Conservation (phyloP, 2,888 invertebrate genomes). For the Drosophila ustulata region DNA sequence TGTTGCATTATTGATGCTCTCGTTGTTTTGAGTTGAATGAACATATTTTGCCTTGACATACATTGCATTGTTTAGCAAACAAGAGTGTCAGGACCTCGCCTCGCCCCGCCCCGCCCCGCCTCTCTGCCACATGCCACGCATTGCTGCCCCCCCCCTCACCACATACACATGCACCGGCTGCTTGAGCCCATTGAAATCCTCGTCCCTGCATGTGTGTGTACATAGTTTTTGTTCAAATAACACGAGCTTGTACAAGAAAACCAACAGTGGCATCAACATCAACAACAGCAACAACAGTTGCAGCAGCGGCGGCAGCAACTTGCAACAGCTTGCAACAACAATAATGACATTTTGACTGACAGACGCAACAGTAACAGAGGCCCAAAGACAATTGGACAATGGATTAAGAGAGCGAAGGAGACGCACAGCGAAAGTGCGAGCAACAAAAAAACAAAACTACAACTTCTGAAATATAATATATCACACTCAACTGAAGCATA, state of each 20-base stretch:
- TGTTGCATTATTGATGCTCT: constrained; percentile 73
- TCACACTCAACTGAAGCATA: not conserved
- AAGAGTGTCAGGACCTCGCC: constrained; percentile 69
- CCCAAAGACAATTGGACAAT: constrained; percentile 65
- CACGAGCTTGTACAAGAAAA: constrained; percentile 74
- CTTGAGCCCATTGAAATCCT: constrained; percentile 52
- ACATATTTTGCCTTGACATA: constrained; percentile 79
- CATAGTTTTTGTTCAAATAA: constrained; percentile 77
- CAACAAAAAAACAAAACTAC: constrained; percentile 16
- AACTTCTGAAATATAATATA: not conserved
- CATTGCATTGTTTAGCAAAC: constrained; percentile 78
- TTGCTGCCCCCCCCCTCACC: constrained; percentile 1
- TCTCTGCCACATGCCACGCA: not conserved
- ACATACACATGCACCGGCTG: constrained; percentile 23
- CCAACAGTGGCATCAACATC: constrained; percentile 65
- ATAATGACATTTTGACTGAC: constrained; percentile 71
- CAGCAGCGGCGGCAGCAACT: constrained; percentile 34
- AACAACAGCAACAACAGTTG: constrained; percentile 30
- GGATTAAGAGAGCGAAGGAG: constrained; percentile 32
- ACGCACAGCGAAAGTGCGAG: constrained; percentile 20
- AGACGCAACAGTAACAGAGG: constrained; percentile 65
- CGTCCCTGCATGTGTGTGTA: constrained; percentile 25
- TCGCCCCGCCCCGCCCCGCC: constrained; percentile 17
- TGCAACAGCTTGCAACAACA: constrained; percentile 55
- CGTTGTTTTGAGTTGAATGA: constrained; percentile 76